phyloP scores from a whole-genome alignment of 37 sponge, comb jelly and placozoan genomes.

The Crambe crambe region DNA sequence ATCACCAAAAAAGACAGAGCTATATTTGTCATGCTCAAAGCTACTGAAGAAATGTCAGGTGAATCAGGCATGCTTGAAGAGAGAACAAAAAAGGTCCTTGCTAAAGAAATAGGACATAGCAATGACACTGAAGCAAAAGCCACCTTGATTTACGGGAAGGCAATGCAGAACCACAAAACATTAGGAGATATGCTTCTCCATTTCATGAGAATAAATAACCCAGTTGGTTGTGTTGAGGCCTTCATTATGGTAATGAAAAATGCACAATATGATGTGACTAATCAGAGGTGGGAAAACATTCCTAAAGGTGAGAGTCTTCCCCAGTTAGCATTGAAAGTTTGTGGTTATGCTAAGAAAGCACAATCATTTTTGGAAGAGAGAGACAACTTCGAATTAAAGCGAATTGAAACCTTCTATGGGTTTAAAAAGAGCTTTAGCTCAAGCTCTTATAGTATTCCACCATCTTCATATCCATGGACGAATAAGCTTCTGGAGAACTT shows the following conservation, averaged over 20 bases:
- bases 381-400: neutral
- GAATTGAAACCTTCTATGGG: conserved; percentile 14
- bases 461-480: neutral
- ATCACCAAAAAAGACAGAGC: neutral
- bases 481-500: neutral
- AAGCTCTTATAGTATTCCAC: neutral
- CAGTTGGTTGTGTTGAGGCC: conserved; percentile 14
- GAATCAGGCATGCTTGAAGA: neutral
- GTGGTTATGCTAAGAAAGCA: too few species aligned
- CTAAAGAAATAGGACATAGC: neutral
- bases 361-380: conserved; percentile 2
- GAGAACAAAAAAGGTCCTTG: too few species aligned
- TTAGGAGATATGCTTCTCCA: neutral
- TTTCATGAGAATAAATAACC: neutral
- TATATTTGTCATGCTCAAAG: conserved; percentile 20
- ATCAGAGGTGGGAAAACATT: neutral
- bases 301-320: neutral
- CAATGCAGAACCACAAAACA: neutral
- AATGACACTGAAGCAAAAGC: neutral
- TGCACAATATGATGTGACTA: neutral
- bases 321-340: neutral
- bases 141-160: conserved; percentile 1
- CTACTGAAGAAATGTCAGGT: neutral
- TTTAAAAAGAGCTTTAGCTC: neutral
- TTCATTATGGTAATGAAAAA: conserved; percentile 1